Percentiles rank a stretch among this genome's conserved stretches.
phyloP scores from a whole-genome alignment of 2,113 vertebrate species.

The Caranx ignobilis region DNA sequence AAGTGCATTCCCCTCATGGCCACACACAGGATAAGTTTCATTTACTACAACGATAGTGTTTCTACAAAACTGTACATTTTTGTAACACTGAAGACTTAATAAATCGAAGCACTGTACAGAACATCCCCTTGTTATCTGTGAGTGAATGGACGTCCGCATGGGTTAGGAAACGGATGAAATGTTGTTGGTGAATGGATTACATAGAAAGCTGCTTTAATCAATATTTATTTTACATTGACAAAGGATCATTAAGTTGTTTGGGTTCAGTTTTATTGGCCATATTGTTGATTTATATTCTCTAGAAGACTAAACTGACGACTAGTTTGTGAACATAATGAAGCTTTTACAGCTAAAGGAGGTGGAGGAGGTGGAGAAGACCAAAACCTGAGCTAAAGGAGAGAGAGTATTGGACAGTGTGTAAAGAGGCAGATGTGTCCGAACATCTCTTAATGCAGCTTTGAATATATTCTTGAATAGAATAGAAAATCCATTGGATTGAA shows the following conservation, averaged over 20 bases:
- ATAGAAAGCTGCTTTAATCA: not conserved
- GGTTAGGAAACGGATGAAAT: not conserved
- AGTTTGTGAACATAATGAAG: not conserved
- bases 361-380: not conserved
- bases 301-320: not conserved
- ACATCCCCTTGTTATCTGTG: conserved; percentile 22
- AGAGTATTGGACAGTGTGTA: not conserved
- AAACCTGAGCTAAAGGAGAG: not conserved
- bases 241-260: not conserved
- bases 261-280: not conserved
- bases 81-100: conserved; percentile 82
- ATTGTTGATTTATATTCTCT: not conserved
- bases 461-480: too few relatives aligned
- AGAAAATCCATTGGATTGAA: not conserved
- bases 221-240: not conserved
- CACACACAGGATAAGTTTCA: conserved; percentile 66
- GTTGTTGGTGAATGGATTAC: not conserved
- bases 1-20: conserved; percentile 60
- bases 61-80: conserved; percentile 83
- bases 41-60: conserved; percentile 69
- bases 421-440: not conserved
- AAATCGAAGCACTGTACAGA: conserved; percentile 77
- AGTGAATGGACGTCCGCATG: not conserved
- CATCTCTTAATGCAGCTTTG: not conserved
- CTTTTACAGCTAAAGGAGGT: conserved; percentile 1